Base-by-base conservation (phyloP, 2,797 vertebrate genomes). In the Betta splendens region DNA sequence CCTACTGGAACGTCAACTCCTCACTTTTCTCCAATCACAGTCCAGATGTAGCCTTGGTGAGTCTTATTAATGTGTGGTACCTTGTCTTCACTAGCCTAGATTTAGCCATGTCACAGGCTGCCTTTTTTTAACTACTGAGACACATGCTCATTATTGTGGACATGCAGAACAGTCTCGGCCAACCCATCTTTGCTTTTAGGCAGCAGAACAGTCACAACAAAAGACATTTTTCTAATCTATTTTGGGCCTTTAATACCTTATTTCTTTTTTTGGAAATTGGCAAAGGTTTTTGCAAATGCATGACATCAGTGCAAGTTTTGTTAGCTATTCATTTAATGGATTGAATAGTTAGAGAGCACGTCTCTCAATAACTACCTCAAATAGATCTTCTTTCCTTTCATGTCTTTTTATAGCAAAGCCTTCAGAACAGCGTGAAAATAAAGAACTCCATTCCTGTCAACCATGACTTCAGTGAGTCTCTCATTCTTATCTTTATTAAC, bases 1-100 rank as follows among this genome's bases (percentile, higher is more conserved):
- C 94, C 23, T 99, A 99, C 84, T 99, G 96, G 96, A 99, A 98
- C 69, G 96, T 98, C 77, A 94, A 95, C 75, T 95, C 97, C 0
- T 79, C 89, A 48, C 94, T 98, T 77, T 98, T 95, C 89, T 98
- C 97, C 74, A 90, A 88, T 71, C 78, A 89, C 77, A 85, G 59
- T 71, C 83, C 90, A 73, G 86, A 94, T 0, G 89, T 95, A 62
- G 94, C 96, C 4, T 87, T 99, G 94, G 98, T 99, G 87, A 94
- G 94, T 89, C 1, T 55, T 46, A 13, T 47, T 53, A 22, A 12
- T 6, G 18, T 38, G 4, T 38, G 36, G 13, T 26, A 31, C 5
- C 13, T 67, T 51, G 21, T 50, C 15, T 35, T 15, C 9, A 9
- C 5, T n/a, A 35, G 37, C 7, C 2, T 29, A 23, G 5, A 38